A percentile compares a stretch with the other conserved stretches of the same genome.
Evolutionary conservation across 1,140 invertebrate species (phyloP).

Genomic region (Lordiphosa clarofinis): DNA sequence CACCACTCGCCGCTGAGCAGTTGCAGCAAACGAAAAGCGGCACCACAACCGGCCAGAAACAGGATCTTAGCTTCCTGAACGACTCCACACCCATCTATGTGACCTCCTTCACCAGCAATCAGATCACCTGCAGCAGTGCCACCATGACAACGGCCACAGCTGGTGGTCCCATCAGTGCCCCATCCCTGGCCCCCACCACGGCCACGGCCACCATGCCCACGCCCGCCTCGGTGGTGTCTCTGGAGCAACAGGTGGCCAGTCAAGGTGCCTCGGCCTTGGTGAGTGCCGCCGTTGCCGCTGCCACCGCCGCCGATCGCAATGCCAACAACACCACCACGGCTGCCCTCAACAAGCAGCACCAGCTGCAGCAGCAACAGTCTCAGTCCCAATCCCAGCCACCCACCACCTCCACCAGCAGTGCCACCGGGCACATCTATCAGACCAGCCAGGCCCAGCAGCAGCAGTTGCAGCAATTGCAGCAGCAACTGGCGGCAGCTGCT

Average conservation of each 20-base stretch:
- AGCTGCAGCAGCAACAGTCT: conserved; percentile 5
- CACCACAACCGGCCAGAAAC: conserved; percentile 80
- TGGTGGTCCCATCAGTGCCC: conserved; percentile 67
- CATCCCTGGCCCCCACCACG: conserved; percentile 59
- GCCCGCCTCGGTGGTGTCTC: conserved; percentile 25
- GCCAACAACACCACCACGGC: conserved; percentile 58
- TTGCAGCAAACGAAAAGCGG: conserved; percentile 79
- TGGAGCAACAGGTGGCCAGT: conserved; percentile 18
- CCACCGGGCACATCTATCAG: conserved; percentile 61
- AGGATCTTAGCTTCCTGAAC: conserved; percentile 81
- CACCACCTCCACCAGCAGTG: conserved; percentile 37
- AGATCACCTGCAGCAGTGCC: conserved; percentile 81
- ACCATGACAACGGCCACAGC: conserved; percentile 81
- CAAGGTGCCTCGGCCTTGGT: conserved; percentile 42
- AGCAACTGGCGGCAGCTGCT: conserved; percentile 61
- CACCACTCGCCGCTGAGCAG: conserved; percentile 21
- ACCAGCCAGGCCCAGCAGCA: conserved; percentile 69
- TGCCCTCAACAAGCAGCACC: conserved; percentile 32
- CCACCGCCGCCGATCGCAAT: conserved; percentile 51
- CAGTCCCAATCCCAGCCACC: conserved; percentile 7
- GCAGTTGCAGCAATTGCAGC: conserved; percentile 63
- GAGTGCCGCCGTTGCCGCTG: conserved; percentile 56
- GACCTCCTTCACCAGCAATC: conserved; percentile 86
- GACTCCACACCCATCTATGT: conserved; percentile 87
- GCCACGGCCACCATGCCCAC: conserved; percentile 47